Evolutionary conservation across 2,888 invertebrate species (phyloP), one percentile per base, ranked within the genome.

Genomic region (Myathropa florea): DNA sequence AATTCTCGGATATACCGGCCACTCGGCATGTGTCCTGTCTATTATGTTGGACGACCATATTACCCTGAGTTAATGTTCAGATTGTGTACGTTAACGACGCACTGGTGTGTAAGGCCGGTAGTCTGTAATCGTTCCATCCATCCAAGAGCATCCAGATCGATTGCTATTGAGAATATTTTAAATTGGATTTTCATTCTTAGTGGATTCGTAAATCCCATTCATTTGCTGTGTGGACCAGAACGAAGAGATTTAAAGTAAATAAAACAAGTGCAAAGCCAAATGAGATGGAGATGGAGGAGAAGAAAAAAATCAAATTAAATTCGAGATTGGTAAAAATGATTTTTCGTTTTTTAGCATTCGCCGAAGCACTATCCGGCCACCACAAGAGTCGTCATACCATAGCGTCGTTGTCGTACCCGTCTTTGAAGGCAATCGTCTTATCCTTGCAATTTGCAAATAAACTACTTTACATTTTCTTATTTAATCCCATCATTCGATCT

Each of bases 401-500:
- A 68, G 65, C 60, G 63, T 30, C 68, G 61, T 57, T 78, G 64
- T 72, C 23, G 23, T 23, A 9, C 14, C 24, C 23, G 21, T 55
- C 55, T 57, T 57, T 18, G 46, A 46, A 46, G 33, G 46, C 46
- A 46, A 46, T 7, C 86, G 83, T 79, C 83, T 79, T 83, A 87
- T 87, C 87, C 83, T 80, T 87, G 83, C 87, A 87, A 87, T 83
- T 87, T 87, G 87, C 83, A 87, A 87, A 87, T 87, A 83, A 87
- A 87, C 87, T 87, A 83, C 87, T 87, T 87, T 87, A 83, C 76
- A 87, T 87, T 83, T 87, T 87, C 87, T 80, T 87, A 83, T 87
- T 87, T 87, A 87, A 87, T 87, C 83, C 87, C 76, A 87, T 87
- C 87, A 83, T 87, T 80, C 86, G 86, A 86, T 86, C 86, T 86